Conservation (phyloP, 2,888 invertebrate species). For the Lithophane ornitopus region DNA sequence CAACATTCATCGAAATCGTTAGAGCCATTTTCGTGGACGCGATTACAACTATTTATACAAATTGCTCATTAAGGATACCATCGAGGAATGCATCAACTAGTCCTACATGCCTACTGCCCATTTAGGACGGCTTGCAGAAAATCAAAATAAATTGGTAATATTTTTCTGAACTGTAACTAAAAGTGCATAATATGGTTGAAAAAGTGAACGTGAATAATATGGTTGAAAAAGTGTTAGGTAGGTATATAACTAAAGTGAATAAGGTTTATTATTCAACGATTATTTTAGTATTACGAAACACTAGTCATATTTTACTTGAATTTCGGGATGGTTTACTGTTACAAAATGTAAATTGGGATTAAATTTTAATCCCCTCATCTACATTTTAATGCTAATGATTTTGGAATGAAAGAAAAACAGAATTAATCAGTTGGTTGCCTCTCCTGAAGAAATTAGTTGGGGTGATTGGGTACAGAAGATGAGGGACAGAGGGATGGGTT, state of each 20-base stretch:
- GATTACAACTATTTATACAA: too few species aligned
- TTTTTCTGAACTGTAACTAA: not conserved
- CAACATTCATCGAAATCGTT: too few species aligned
- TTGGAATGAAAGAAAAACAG: constrained; percentile 57
- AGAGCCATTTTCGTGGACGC: too few species aligned
- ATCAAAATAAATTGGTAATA: too few species aligned
- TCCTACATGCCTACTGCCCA: too few species aligned
- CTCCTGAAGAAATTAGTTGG: constrained; percentile 30
- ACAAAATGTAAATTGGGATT: constrained; percentile 57
- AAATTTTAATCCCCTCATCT: constrained; percentile 61
- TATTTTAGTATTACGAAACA: constrained; percentile 18
- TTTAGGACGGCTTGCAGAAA: too few species aligned
- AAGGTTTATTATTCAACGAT: not conserved
- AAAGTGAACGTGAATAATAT: too few species aligned
- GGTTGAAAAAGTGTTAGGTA: not conserved
- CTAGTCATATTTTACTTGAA: constrained; percentile 47
- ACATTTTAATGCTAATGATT: constrained; percentile 62
- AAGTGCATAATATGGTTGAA: not conserved
- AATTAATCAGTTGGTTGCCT: constrained; percentile 56
- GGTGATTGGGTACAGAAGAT: constrained; percentile 6
- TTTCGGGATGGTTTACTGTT: constrained; percentile 31
- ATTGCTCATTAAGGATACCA: too few species aligned
- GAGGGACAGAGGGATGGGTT: not conserved
- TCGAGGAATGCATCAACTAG: too few species aligned
- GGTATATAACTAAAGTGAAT: not conserved